Evolutionary conservation across 2,888 invertebrate genomes (phyloP).

Genomic region (Achlya flavicornis): DNA sequence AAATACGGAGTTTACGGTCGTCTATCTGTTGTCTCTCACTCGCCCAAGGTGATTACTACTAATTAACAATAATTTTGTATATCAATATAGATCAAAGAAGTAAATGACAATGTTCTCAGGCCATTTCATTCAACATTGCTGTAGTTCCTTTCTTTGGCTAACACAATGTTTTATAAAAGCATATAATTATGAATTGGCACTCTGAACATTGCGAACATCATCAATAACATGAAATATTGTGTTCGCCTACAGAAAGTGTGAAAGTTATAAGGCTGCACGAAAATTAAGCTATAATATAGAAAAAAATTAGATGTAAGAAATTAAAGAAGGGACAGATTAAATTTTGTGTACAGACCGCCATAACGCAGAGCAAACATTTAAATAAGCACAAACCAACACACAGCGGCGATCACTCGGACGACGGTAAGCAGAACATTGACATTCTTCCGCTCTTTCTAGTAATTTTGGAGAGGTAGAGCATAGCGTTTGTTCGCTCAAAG

Average conservation of each 20-base stretch:
- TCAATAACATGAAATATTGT: conserved; percentile 53
- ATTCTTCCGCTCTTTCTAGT: neutral
- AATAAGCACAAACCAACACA: conserved; percentile 45
- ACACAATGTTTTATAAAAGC: conserved; percentile 53
- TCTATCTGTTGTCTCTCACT: conserved; percentile 65
- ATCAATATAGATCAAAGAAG: conserved; percentile 2
- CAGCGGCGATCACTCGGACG: conserved; percentile 44
- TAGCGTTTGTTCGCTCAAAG: too few species aligned
- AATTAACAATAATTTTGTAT: neutral
- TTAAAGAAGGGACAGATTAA: conserved; percentile 63
- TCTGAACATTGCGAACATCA: conserved; percentile 48
- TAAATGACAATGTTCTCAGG: conserved; percentile 53
- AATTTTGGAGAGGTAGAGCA: too few species aligned
- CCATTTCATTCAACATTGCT: conserved; percentile 49
- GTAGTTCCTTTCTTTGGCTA: conserved; percentile 44
- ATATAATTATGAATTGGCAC: conserved; percentile 55
- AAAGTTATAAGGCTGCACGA: conserved; percentile 50
- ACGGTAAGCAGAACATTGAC: conserved; percentile 45
- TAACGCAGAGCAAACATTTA: conserved; percentile 50
- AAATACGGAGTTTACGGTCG: conserved; percentile 86
- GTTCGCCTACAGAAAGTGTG: conserved; percentile 75
- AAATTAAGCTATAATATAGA: conserved; percentile 49
- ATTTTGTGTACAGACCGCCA: conserved; percentile 72
- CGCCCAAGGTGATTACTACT: conserved; percentile 60
- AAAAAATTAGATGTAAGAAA: conserved; percentile 61